A percentile compares a stretch with the other conserved stretches of the same genome.
These are phyloP conservation scores for Cosmopolites sordidus DNA, from an alignment of 2,888 invertebrate species.

Conservation along the genomic window DNA sequence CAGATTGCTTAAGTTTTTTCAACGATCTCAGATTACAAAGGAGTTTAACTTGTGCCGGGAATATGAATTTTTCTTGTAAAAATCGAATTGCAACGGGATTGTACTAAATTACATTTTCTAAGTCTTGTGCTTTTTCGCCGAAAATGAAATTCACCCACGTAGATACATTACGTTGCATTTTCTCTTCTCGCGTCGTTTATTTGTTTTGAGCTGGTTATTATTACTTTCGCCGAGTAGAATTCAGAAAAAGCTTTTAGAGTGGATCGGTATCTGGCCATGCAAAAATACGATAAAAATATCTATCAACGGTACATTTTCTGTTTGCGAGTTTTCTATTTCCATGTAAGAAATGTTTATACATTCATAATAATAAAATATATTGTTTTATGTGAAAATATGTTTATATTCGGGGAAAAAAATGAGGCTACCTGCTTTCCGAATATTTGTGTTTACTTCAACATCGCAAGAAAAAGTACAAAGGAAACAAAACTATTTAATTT, in stretches of 20 bases:
- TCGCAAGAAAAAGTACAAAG: too few relatives aligned
- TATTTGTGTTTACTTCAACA: too few relatives aligned
- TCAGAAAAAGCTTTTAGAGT: background rate
- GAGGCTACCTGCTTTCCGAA: too few relatives aligned
- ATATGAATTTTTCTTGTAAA: conserved; percentile 2
- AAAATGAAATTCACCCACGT: conserved; percentile 5
- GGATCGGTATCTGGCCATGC: too few relatives aligned
- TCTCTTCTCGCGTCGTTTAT: background rate
- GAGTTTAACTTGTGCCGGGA: background rate
- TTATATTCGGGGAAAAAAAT: too few relatives aligned
- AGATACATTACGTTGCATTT: conserved; percentile 5
- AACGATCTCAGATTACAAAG: conserved; percentile 1
- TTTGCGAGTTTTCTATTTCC: too few relatives aligned
- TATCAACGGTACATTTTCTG: too few relatives aligned
- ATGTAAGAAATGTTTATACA: too few relatives aligned
- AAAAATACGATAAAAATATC: too few relatives aligned
- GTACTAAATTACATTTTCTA: conserved; percentile 1
- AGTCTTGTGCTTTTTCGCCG: background rate
- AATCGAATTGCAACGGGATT: conserved; percentile 1
- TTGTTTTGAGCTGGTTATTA: background rate
- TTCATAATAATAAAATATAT: too few relatives aligned
- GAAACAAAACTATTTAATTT: too few relatives aligned
- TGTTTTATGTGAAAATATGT: too few relatives aligned
- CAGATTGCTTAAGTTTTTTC: background rate
- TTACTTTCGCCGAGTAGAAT: conserved; percentile 1